Evolutionary conservation across 2,888 invertebrate species (phyloP), one percentile per base, ranked within the genome.

Genomic region (Clostera curtula): DNA sequence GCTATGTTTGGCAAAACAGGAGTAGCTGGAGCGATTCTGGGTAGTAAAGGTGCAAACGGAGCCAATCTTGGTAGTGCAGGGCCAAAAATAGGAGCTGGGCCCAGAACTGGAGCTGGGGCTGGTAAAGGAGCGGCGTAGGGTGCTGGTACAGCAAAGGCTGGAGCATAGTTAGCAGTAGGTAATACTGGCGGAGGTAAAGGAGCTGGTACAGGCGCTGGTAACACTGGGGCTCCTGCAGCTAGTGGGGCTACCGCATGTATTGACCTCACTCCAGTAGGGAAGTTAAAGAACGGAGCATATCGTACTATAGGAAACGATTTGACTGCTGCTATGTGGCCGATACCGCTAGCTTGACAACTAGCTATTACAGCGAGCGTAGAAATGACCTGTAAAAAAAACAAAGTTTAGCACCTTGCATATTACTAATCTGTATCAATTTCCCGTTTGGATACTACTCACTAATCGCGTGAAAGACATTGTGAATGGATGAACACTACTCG

Each of bases 261-360:
- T 5, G 82, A 76, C 37, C 79, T 60, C 22, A 69, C 71, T 26
- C 61, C 64, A 29, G 62, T 64, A 7, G 83, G 82, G 18, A 83
- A 82, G 43, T 69, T 83, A 56, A 79, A 83, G 56, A 73, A 83
- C 4, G 83, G 83, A 22, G 83, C 77, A 46, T 83, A 80, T 37
- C 82, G 64, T 1, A 80, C 82, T 11, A 82, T 54, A 2, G 82
- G 71, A 16, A 67, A 47, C 1, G 82, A 66, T 43, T 65, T 74
- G 9, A 76, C 53, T 25, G 67, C 66, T 31, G 79, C 67, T 32
- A 76, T 22, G 33, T 77, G 76, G 36, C 75, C 75, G 36, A 82
- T 43, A 29, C 79, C 82, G 37, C 83, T 83, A 65, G 80, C 79
- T 31, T 60, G 51, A 24, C 71, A 72, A 58, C 74, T 71, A 69